phyloP scores from a whole-genome alignment of 92 coral and sea anemone genomes.

The Epizoanthus stellaris region DNA sequence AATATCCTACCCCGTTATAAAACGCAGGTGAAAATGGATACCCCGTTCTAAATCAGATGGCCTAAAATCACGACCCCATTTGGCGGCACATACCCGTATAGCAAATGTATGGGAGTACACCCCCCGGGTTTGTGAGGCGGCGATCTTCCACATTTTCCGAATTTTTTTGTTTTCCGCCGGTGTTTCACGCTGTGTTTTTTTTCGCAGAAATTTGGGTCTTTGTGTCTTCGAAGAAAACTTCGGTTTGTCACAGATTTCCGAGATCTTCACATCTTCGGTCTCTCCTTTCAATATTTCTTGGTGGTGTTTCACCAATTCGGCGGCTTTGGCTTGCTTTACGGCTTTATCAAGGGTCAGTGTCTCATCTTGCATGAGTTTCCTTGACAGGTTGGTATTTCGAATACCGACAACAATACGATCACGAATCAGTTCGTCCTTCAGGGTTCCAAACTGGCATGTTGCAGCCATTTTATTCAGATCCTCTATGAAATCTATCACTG shows the following conservation, averaged over 20 bases:
- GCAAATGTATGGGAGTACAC: no score
- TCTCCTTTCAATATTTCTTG: constrained; percentile 47
- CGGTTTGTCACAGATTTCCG: not conserved
- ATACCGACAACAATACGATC: constrained; percentile 50
- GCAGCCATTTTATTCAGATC: not conserved
- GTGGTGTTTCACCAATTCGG: constrained; percentile 41
- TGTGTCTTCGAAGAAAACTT: no score
- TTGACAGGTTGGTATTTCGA: constrained; percentile 32
- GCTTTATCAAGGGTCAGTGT: constrained; percentile 42
- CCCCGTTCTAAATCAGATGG: no score
- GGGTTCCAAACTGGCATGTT: constrained; percentile 12
- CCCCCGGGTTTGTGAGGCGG: constrained; percentile 15
- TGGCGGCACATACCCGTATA: no score
- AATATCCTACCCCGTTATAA: no score
- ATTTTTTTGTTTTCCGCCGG: not conserved
- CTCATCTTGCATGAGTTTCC: constrained; percentile 49
- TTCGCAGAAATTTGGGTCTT: no score
- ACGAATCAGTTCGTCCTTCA: constrained; percentile 43
- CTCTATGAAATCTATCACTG: constrained; percentile 26
- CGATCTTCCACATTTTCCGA: constrained; percentile 22
- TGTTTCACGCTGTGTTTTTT: no score
- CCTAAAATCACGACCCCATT: no score
- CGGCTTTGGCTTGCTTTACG: constrained; percentile 17
- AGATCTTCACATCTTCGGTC: not conserved
- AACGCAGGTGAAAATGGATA: no score